Evolutionary conservation across 2,797 vertebrate species (phyloP).

Genomic region (Chaunax sp.): DNA sequence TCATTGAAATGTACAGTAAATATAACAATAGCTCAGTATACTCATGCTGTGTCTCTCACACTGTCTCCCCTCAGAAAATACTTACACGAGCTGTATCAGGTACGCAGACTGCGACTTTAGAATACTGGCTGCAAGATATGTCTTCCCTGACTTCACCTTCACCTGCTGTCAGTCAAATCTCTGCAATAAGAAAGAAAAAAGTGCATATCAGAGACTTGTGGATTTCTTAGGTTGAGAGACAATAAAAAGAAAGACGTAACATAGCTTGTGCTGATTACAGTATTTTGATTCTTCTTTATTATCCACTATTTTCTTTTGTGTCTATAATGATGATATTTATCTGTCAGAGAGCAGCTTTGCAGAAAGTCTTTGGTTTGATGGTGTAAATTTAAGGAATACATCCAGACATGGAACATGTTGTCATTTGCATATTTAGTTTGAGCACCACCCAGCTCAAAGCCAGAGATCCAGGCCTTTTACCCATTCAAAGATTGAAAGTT

Average conservation of each 20-base stretch:
- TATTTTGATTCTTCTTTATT: background rate
- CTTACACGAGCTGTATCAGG: conserved; percentile 29
- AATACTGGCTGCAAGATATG: conserved; percentile 25
- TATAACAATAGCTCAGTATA: too few relatives aligned
- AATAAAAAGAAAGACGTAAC: background rate
- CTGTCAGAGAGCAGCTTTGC: too few relatives aligned
- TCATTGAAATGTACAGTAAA: too few relatives aligned
- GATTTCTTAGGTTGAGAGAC: background rate
- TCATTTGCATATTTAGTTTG: too few relatives aligned
- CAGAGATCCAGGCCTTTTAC: too few relatives aligned
- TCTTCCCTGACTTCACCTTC: conserved; percentile 21
- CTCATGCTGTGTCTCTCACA: background rate
- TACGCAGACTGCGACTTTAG: conserved; percentile 38
- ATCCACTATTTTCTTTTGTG: too few relatives aligned
- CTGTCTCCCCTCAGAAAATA: conserved; percentile 17
- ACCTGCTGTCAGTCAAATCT: conserved; percentile 50
- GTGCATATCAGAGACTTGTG: rapidly evolving
- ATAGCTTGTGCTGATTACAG: background rate
- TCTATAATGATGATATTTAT: too few relatives aligned
- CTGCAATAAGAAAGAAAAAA: conserved; percentile 41
- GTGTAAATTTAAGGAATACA: too few relatives aligned
- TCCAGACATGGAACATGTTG: too few relatives aligned
- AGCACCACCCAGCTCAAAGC: too few relatives aligned
- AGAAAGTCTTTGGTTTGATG: too few relatives aligned
- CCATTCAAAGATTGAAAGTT: too few relatives aligned